Evolutionary conservation across 1,140 invertebrate species (phyloP), one percentile per base, ranked within the genome.

Genomic region (Drosophila aff.): DNA sequence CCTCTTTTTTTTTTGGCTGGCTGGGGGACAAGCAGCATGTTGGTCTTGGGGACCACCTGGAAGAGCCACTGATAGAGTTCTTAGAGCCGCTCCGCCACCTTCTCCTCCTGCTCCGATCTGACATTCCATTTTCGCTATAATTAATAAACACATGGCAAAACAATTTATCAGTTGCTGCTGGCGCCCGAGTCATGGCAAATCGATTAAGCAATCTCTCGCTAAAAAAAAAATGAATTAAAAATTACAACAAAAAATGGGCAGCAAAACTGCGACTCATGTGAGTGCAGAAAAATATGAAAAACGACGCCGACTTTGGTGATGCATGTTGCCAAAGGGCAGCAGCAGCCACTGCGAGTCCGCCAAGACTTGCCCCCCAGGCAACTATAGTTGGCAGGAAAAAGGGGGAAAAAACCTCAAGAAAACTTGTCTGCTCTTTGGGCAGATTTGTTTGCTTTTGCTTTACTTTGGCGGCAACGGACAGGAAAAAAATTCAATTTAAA

Each of bases 111-210:
- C 15, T 21, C 33, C 55, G 41, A 63, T 71, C 78, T 84, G 67
- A 60, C 69, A 85, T 89, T 82, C 83, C 76, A 79, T 74, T 85
- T 91, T 90, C 78, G 74, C 78, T 81, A 90, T 81, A 89, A 89
- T 89, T 89, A 89, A 89, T 89, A 89, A 90, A 89, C 85, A 89
- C 81, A 89, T 90, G 87, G 85, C 81, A 69, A 79, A 66, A 81
- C 85, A 78, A 89, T 89, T 89, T 89, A 89, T 89, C 84, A 89
- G 78, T 81, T 53, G 66, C 50, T 77, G 73, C 50, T 68, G 82
- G 81, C 71, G 71, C 71, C 67, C 71, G 36, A 73, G 71, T 73
- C 71, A 74, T 62, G 76, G 85, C 82, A 90, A 90, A 90, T 90
- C 85, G 85, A 90, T 90, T 90, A 90, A 90, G 82, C 86, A 91